Evolutionary conservation across 2,888 invertebrate species (phyloP).

Genomic region (Sceliomorpha sp.): DNA sequence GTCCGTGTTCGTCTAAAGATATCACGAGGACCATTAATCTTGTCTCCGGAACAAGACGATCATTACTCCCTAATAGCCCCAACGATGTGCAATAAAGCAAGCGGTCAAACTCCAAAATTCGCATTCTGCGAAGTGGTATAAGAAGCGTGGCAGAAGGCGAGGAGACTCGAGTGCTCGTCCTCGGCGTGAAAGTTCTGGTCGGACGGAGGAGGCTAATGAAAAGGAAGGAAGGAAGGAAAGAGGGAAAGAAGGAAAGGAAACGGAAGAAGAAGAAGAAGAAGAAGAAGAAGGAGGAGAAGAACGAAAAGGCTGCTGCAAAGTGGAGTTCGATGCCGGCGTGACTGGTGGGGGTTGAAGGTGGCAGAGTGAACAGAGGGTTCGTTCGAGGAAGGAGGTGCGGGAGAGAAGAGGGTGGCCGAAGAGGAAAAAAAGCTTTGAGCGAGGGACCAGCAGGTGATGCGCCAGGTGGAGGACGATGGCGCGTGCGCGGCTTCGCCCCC

Average conservation of each 20-base stretch:
- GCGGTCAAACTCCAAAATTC: too few relatives aligned
- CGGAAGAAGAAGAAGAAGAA: conserved; percentile 21
- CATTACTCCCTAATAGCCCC: too few relatives aligned
- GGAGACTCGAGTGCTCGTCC: too few relatives aligned
- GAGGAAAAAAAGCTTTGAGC: conserved; percentile 57
- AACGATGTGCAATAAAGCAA: too few relatives aligned
- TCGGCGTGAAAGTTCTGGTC: conserved; percentile 39
- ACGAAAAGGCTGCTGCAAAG: conserved; percentile 32
- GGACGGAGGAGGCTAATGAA: conserved; percentile 30
- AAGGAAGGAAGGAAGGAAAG: too few relatives aligned
- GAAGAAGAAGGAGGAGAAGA: conserved; percentile 27
- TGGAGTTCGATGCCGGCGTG: conserved; percentile 36
- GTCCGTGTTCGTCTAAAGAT: too few relatives aligned
- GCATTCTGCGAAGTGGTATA: too few relatives aligned
- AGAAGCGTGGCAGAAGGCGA: too few relatives aligned
- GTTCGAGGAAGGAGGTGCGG: conserved; percentile 25
- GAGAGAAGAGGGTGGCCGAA: conserved; percentile 25
- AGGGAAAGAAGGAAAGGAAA: conserved; percentile 16
- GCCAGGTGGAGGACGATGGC: conserved; percentile 77
- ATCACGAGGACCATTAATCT: too few relatives aligned
- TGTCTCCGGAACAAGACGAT: too few relatives aligned
- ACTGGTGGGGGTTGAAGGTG: conserved; percentile 29
- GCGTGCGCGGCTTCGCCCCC: conserved; percentile 72
- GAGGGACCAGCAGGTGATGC: conserved; percentile 79
- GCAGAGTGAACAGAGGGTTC: conserved; percentile 10